Conservation (phyloP, 2,113 vertebrate genomes). For the Odocoileus hemionus region DNA sequence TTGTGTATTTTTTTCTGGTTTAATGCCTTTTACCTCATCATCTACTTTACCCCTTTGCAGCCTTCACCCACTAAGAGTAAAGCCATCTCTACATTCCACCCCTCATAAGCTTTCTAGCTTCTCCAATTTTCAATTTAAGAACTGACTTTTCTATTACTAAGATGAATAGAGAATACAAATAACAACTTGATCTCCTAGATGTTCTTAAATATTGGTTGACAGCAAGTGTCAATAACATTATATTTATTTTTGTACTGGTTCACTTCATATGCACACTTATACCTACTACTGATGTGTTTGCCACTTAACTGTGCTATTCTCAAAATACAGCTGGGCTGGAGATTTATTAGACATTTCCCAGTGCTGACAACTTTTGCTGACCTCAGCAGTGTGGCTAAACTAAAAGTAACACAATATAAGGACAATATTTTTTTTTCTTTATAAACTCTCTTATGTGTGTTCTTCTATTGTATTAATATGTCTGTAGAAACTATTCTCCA, state of each 20-base stretch:
- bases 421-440: not conserved
- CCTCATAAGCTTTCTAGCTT: not conserved
- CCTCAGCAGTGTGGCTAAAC: not conserved
- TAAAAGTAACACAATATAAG: not conserved
- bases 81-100: too few species aligned
- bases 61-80: not conserved
- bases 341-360: slow-evolving; percentile 6
- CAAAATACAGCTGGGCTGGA: not conserved
- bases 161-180: not conserved
- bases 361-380: not conserved
- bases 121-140: not conserved
- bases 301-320: not conserved
- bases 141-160: not conserved
- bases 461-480: not conserved
- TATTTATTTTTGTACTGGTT: not conserved
- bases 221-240: not conserved
- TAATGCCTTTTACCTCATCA: not conserved
- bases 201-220: not conserved
- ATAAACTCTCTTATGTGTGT: not conserved
- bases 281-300: not conserved
- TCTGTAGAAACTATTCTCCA: slow-evolving; percentile 16
- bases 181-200: not conserved
- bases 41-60: not conserved
- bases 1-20: not conserved
- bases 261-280: not conserved